Evolutionary conservation across 2,113 vertebrate genomes (phyloP).

Genomic region (Psittacula cyanocephala): DNA sequence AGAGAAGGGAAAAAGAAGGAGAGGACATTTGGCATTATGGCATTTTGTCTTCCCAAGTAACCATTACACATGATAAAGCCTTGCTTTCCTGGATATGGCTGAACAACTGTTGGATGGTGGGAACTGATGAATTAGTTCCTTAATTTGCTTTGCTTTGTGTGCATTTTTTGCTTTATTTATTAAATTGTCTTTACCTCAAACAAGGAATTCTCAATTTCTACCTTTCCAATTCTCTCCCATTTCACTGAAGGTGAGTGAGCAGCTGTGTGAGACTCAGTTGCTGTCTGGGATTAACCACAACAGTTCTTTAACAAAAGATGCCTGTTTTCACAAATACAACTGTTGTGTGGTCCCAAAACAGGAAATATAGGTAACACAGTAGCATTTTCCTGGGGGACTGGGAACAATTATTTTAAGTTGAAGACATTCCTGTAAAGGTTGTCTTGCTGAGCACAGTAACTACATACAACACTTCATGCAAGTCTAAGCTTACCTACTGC

Average conservation of each 20-base stretch:
- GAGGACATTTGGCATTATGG: not conserved
- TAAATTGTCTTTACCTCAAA: not conserved
- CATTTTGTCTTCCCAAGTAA: not conserved
- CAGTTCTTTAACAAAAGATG: not conserved
- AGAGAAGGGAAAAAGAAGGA: not conserved
- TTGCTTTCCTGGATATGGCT: not conserved
- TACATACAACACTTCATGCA: not conserved
- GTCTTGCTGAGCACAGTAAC: not conserved
- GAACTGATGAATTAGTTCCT: not conserved
- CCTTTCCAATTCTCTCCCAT: not conserved
- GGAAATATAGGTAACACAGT: not conserved
- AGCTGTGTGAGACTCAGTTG: not conserved
- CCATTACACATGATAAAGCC: not conserved
- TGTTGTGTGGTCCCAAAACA: not conserved
- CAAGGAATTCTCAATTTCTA: not conserved
- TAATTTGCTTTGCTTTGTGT: not conserved
- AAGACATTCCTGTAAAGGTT: conserved; percentile 8
- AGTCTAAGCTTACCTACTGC: not conserved
- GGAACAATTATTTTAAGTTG: conserved; percentile 15
- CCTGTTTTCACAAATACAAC: not conserved
- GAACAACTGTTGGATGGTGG: not conserved
- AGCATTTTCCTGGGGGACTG: conserved; percentile 12
- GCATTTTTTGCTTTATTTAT: not conserved
- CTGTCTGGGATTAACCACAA: not conserved
- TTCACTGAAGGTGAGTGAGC: not conserved